Percentiles rank a stretch among this genome's conserved stretches.
Conservation (phyloP, 2,888 invertebrate genomes). For the Melangyna quadrimaculata region DNA sequence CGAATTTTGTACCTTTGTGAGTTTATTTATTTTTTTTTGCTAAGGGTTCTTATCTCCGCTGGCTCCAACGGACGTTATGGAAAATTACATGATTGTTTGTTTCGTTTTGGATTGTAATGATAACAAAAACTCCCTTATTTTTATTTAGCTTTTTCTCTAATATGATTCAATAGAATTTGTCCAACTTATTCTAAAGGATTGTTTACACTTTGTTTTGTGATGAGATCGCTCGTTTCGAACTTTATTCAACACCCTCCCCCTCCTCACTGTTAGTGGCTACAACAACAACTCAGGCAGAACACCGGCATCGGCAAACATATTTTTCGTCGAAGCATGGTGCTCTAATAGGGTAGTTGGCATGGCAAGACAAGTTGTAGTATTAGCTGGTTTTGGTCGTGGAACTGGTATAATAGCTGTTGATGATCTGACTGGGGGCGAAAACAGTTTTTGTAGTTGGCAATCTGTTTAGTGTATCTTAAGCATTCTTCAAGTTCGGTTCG, state of each 20-base stretch:
- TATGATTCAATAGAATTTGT: not conserved
- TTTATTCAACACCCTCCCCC: constrained; percentile 24
- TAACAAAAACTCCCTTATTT: too few relatives aligned
- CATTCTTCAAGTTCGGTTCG: constrained; percentile 62
- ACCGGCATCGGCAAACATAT: constrained; percentile 17
- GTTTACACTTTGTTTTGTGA: not conserved
- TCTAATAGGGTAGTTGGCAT: constrained; percentile 61
- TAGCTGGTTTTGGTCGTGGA: constrained; percentile 48
- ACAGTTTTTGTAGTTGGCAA: constrained; percentile 50
- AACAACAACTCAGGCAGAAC: not conserved
- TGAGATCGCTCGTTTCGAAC: constrained; percentile 32
- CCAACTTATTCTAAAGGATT: not conserved
- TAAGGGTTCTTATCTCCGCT: not conserved
- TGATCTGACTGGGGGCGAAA: constrained; percentile 67
- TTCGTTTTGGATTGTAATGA: not conserved
- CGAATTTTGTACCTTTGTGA: not conserved
- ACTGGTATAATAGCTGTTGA: constrained; percentile 68
- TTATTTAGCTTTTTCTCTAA: not conserved
- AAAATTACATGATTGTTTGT: not conserved
- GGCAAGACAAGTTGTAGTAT: constrained; percentile 35
- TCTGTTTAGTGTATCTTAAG: constrained; percentile 64
- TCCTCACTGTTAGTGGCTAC: not conserved
- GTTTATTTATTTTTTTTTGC: not conserved
- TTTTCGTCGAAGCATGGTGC: constrained; percentile 40
- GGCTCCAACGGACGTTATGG: not conserved